phyloP scores from a whole-genome alignment of 2,797 vertebrate genomes.

The Allobates femoralis region DNA sequence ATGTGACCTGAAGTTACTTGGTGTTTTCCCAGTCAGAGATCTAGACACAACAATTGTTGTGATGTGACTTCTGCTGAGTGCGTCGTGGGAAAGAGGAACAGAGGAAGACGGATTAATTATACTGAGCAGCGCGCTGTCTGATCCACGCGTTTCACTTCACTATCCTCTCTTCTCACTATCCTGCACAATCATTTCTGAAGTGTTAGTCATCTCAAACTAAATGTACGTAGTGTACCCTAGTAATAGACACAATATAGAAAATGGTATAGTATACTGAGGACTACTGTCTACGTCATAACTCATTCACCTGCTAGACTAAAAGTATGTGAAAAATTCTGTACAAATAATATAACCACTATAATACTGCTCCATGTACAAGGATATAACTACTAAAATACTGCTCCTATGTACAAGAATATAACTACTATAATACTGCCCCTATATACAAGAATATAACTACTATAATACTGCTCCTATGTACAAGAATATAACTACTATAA shows the following conservation, averaged over 20 bases:
- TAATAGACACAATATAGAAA: no score
- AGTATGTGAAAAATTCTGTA: no score
- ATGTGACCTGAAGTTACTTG: background rate
- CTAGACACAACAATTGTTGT: slow-evolving; percentile 48
- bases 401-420: background rate
- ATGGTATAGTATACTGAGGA: no score
- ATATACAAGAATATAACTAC: background rate
- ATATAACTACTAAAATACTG: no score
- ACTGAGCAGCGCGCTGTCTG: background rate
- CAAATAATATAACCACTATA: background rate
- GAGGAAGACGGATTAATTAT: slow-evolving; percentile 30
- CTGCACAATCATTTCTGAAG: background rate
- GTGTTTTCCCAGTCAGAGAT: slow-evolving; percentile 43
- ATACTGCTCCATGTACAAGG: no score
- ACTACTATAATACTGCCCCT: background rate
- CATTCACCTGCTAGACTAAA: no score
- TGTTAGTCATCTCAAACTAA: background rate
- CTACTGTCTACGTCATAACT: no score
- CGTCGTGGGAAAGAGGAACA: slow-evolving; percentile 41
- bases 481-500: slow-evolving; percentile 14
- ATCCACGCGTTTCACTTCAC: slow-evolving; percentile 9
- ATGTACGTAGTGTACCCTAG: no score
- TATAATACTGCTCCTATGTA: background rate
- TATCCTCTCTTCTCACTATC: background rate
- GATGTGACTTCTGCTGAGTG: slow-evolving; percentile 45